These are phyloP conservation scores for Lagorchestes hirsutus DNA, from an alignment of 2,797 vertebrate genomes.

Conservation along the genomic window DNA sequence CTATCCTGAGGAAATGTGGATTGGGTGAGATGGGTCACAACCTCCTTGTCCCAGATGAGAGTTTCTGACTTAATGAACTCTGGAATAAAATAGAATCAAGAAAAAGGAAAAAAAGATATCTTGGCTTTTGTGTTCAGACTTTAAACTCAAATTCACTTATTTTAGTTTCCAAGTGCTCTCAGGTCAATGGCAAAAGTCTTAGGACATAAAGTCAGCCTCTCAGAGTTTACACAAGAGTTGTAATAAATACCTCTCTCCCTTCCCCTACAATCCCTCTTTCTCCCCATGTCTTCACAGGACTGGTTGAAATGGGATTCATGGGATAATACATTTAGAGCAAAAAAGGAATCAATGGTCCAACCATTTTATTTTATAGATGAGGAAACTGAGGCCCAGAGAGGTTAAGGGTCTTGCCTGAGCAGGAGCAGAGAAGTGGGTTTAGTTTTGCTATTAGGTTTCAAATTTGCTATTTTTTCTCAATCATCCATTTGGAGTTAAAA, in stretches of 20 bases:
- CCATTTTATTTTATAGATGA: neutral
- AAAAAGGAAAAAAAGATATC: neutral
- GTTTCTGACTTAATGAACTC: constrained; percentile 29
- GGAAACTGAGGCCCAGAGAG: neutral
- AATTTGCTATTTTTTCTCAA: neutral
- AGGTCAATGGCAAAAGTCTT: constrained; percentile 2
- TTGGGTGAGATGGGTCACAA: neutral
- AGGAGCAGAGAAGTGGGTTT: neutral
- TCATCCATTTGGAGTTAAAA: neutral
- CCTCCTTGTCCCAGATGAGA: neutral
- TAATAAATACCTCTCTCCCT: neutral
- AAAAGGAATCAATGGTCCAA: neutral
- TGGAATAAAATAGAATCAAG: constrained; percentile 5
- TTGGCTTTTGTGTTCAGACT: constrained; percentile 26
- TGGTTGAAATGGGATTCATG: neutral
- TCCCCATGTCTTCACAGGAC: neutral
- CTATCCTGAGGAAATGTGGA: neutral
- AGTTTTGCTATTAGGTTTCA: neutral
- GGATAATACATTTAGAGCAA: neutral
- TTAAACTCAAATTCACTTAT: constrained; percentile 15
- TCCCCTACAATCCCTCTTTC: neutral
- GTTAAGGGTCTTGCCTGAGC: neutral
- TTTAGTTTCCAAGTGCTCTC: constrained; percentile 1
- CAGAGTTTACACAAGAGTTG: neutral
- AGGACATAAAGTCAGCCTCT: constrained; percentile 4